Evolutionary conservation across 2,797 vertebrate species (phyloP), one percentile per base, ranked within the genome.

Genomic region (Limosa lapponica): DNA sequence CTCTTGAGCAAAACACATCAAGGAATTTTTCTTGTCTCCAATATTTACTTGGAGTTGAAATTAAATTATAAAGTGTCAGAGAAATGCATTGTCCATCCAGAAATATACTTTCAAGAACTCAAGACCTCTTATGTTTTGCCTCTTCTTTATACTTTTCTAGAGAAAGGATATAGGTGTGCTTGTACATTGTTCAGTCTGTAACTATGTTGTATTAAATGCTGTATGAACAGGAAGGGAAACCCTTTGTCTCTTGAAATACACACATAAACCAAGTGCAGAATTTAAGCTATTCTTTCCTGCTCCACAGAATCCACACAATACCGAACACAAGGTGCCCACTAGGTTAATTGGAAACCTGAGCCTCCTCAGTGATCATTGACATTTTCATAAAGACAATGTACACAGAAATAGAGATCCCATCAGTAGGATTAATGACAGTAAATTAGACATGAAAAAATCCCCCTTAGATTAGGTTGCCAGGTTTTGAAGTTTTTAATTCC

Each of bases 51-150:
- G 7, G 74, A 65, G 18, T 65, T 72, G 32, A 87, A 94, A 90
- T 43, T 24, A 72, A 87, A 57, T 4, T 70, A 24, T 32, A 51
- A 67, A 12, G 1, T 72, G 58, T 15, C 55, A 82, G 15, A 64
- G 4, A 87, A 93, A 85, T 18, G 4, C 8, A 32, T 20, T 64
- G 13, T 13, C 34, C 37, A 70, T 61, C 28, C 57, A 87, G 20
- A 82, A 94, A 77, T 52, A 46, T 3, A 46, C 3, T 49, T 82
- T 49, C 34, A 57, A 51, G 25, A 75, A 10, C 19, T 30, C 13
- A 55, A 16, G 10, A 34, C 2, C 5, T 87, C 13, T 55, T 44
- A 17, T 0, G 0, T n/a, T 8, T 89, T 82, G 5, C 22, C 34
- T 89, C 5, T 4, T 69, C 10, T 55, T 36, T 23, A 34, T 32